Evolutionary conservation across 2,888 invertebrate genomes (phyloP).

Genomic region (Eudemis profundana): DNA sequence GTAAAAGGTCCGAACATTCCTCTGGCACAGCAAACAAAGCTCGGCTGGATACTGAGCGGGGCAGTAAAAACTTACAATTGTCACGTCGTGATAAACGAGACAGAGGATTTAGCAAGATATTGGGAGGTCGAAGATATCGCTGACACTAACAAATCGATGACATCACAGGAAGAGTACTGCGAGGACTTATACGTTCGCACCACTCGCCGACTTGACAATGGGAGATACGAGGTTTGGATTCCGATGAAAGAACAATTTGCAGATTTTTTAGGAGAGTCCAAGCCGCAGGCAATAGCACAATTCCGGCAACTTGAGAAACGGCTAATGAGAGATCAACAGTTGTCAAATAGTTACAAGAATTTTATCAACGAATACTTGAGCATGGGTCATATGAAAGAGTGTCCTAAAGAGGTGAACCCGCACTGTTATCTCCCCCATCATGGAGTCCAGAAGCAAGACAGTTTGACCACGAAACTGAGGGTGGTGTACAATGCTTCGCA

Average conservation of each 20-base stretch:
- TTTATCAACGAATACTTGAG: not conserved
- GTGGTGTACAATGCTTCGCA: slow-evolving; percentile 33
- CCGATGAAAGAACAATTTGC: not conserved
- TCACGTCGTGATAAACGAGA: too few species aligned
- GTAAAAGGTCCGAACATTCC: too few species aligned
- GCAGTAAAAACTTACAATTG: too few species aligned
- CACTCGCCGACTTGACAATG: not conserved
- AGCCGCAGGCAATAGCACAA: not conserved
- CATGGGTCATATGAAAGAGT: not conserved
- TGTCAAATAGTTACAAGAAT: not conserved
- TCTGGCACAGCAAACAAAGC: too few species aligned
- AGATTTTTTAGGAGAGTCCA: not conserved
- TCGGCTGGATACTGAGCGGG: too few species aligned
- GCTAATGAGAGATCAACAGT: not conserved
- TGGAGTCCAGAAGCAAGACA: too few species aligned
- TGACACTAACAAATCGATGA: not conserved
- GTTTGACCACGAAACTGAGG: not conserved
- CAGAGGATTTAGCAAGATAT: not conserved
- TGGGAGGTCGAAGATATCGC: not conserved
- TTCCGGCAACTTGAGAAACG: not conserved
- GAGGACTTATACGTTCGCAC: too few species aligned
- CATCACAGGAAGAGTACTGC: not conserved
- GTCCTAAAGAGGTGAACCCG: too few species aligned
- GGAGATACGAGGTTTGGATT: not conserved
- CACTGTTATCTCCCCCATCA: too few species aligned